These are phyloP conservation scores for Hymenochirus boettgeri DNA, from an alignment of 2,113 vertebrate species.

Conservation along the genomic window DNA sequence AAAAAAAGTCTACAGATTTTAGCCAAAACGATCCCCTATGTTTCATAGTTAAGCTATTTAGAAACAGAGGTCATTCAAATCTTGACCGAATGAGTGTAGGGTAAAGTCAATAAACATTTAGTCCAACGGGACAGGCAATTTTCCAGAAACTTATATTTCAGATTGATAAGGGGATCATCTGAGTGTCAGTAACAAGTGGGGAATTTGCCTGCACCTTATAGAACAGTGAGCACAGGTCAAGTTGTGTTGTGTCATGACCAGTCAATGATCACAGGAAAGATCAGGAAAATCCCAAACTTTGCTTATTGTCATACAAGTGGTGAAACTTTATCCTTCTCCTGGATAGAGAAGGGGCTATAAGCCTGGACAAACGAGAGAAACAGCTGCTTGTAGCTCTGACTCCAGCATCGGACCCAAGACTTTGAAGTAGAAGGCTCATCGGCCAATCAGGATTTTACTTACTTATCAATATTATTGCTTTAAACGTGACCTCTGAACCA, in stretches of 20 bases:
- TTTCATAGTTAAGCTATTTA: background rate
- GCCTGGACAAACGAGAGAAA: constrained; percentile 66
- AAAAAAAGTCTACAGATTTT: too few relatives aligned
- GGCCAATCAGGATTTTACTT: constrained; percentile 61
- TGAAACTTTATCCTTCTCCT: constrained; percentile 72
- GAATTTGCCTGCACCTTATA: constrained; percentile 46
- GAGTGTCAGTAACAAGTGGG: constrained; percentile 41
- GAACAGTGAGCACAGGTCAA: constrained; percentile 55
- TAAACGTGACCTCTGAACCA: constrained; percentile 81
- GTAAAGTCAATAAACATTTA: constrained; percentile 2
- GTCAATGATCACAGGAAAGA: constrained; percentile 53
- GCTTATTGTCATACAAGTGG: constrained; percentile 67
- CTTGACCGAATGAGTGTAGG: background rate
- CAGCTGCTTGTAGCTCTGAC: constrained; percentile 75
- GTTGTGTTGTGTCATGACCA: constrained; percentile 54
- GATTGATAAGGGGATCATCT: constrained; percentile 47
- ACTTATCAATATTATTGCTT: constrained; percentile 69
- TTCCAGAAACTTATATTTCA: constrained; percentile 11
- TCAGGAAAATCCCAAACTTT: constrained; percentile 49
- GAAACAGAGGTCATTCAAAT: background rate
- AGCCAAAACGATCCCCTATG: background rate
- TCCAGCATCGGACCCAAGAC: constrained; percentile 58
- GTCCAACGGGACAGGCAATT: constrained; percentile 1
- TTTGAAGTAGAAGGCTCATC: constrained; percentile 74
- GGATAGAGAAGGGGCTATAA: constrained; percentile 36